phyloP scores from a whole-genome alignment of 1,140 invertebrate species.

The silkworm (Bombyx mori) region DNA sequence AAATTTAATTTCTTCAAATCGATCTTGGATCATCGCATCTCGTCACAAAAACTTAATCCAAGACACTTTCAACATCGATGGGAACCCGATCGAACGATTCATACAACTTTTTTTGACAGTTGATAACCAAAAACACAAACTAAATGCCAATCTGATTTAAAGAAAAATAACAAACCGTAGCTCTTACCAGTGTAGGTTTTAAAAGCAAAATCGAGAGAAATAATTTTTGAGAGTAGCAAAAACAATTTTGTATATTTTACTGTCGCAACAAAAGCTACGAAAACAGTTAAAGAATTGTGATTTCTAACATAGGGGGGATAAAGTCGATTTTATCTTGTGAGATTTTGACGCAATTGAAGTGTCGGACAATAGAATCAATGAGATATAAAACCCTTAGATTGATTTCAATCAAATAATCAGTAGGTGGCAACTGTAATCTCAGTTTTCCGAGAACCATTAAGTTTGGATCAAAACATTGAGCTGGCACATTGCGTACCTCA shows the following conservation, averaged over 20 bases:
- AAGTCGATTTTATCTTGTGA: not conserved
- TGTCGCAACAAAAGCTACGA: too few relatives aligned
- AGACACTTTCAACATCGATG: constrained; percentile 35
- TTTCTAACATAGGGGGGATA: not conserved
- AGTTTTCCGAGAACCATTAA: not conserved
- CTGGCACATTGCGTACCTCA: too few relatives aligned
- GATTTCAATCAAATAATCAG: constrained; percentile 50
- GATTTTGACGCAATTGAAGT: not conserved
- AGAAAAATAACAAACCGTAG: not conserved
- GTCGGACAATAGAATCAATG: too few relatives aligned
- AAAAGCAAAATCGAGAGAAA: not conserved
- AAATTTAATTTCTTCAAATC: constrained; percentile 7
- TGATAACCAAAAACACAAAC: constrained; percentile 2
- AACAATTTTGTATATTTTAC: too few relatives aligned
- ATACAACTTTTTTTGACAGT: constrained; percentile 10
- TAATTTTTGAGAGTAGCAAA: not conserved
- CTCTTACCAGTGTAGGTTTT: not conserved
- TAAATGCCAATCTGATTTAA: not conserved
- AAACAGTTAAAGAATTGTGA: too few relatives aligned
- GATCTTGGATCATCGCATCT: constrained; percentile 20
- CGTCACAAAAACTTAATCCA: constrained; percentile 32
- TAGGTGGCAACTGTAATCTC: constrained; percentile 54
- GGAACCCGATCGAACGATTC: constrained; percentile 30
- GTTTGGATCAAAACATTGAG: too few relatives aligned
- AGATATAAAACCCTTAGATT: constrained; percentile 19